phyloP scores from a whole-genome alignment of 2,888 invertebrate genomes.

The Crepidodera aurea region DNA sequence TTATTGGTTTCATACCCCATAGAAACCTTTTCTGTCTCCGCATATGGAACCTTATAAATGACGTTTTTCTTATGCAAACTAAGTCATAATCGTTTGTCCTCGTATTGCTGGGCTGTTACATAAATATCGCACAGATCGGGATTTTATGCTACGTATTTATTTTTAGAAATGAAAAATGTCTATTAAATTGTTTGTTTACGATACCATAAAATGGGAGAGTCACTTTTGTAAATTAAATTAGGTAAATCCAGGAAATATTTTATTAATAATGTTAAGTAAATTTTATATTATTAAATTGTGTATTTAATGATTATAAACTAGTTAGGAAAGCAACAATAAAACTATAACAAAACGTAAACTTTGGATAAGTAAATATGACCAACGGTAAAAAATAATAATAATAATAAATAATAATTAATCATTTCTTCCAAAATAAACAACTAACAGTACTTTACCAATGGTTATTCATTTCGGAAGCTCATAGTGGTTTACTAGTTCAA shows the following conservation, averaged over 20 bases:
- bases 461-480: too few species aligned
- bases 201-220: neutral
- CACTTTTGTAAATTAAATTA: constrained; percentile 3
- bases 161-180: constrained; percentile 11
- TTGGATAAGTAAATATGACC: too few species aligned
- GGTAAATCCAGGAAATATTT: neutral
- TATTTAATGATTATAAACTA: too few species aligned
- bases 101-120: constrained; percentile 24
- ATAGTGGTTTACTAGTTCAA: too few species aligned
- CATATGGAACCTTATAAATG: neutral
- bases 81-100: constrained; percentile 32
- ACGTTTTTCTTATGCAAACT: constrained; percentile 32
- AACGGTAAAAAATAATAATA: too few species aligned
- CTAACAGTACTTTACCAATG: too few species aligned
- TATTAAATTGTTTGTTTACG: constrained; percentile 14
- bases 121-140: constrained; percentile 15
- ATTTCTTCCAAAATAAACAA: too few species aligned
- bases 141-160: constrained; percentile 3
- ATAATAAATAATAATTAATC: too few species aligned
- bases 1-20: too few species aligned
- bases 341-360: too few species aligned
- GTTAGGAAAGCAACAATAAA: too few species aligned
- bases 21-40: neutral
- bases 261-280: neutral
- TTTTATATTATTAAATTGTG: neutral